Base-by-base conservation (phyloP, 2,113 vertebrate species). In the Ochotona princeps region DNA sequence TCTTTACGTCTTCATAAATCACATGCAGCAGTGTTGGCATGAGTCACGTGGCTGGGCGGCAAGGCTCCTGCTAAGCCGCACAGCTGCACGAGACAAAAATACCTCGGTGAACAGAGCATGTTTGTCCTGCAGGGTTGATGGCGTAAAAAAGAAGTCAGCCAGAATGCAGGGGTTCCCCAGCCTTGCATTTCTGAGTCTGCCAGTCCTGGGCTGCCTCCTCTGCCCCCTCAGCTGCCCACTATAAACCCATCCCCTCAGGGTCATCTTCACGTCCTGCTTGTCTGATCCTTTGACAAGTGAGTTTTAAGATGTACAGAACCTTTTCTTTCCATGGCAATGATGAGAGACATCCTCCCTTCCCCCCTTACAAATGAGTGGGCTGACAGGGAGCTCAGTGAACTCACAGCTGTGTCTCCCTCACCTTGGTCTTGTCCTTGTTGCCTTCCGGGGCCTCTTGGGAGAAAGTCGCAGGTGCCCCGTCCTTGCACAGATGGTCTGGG, bases 11-110 rank as follows among this genome's bases (percentile, higher is more conserved):
- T 94, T 70, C 92, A 84, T 96, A 96, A 97, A 95, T 97, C 93
- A 96, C 72, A 73, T 35, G 83, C 78, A 73, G 92, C 90, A 72
- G 32, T 25, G 74, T 88, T 96, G 93, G 93, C 95, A 75, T 93
- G 95, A 97, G 82, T 90, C 95, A 92, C 76, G 69, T 35, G 70
- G 92, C 94, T 96, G 69, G 30, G 81, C 88, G 93, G 88, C 88
- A 93, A 72, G 93, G 89, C 95, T 90, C 92, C 96, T 66, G 96
- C 96, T 95, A 96, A 94, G 95, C 96, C 96, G 92, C 93, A 81
- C 97, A 96, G 96, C 96, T 96, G 95, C 92, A 94, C 7, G 8
- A 85, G 95, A 96, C 95, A 94, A 96, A 96, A 96, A 96, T 96
- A 95, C 95, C 88, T 94, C 90, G 0, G 87, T 94, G 94, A 93